phyloP scores from a whole-genome alignment of 1,140 invertebrate genomes.

The Fopius arisanus region DNA sequence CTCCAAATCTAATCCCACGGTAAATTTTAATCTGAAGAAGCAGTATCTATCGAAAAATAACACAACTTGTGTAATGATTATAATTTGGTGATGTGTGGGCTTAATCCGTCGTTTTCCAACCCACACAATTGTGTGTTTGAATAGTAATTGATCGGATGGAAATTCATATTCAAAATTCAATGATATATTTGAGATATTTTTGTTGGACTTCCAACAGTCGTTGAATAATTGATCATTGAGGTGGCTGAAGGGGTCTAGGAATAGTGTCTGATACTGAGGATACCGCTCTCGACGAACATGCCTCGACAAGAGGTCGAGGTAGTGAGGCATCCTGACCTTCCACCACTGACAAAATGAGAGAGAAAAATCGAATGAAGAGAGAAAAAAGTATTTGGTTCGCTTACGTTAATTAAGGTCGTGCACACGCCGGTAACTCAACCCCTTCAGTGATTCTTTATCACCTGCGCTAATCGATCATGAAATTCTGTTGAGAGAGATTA shows the following conservation, averaged over 20 bases:
- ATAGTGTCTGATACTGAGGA: too few species aligned
- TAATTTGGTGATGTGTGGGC: slow-evolving; percentile 3
- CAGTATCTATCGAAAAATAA: background rate
- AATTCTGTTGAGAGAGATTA: slow-evolving; percentile 47
- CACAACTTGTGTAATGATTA: background rate
- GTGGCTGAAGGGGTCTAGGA: too few species aligned
- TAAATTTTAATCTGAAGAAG: background rate
- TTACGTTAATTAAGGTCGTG: slow-evolving; percentile 57
- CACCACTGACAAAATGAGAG: background rate
- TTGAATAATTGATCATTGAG: too few species aligned
- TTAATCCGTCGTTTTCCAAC: background rate
- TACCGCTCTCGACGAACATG: too few species aligned
- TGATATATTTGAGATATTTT: too few species aligned
- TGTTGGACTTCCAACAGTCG: too few species aligned
- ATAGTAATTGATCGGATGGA: background rate
- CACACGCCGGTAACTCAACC: slow-evolving; percentile 37
- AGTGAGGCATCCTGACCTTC: background rate
- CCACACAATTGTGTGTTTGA: background rate
- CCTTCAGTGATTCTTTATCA: slow-evolving; percentile 48
- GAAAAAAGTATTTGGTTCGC: slow-evolving; percentile 48
- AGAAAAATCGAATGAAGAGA: background rate
- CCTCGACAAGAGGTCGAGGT: too few species aligned
- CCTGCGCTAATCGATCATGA: slow-evolving; percentile 55
- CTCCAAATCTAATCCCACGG: background rate
- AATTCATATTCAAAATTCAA: background rate